Percentiles rank a stretch among this genome's conserved stretches.
Conservation (phyloP, 2,113 vertebrate genomes). For the Corythoichthys haematopterus region DNA sequence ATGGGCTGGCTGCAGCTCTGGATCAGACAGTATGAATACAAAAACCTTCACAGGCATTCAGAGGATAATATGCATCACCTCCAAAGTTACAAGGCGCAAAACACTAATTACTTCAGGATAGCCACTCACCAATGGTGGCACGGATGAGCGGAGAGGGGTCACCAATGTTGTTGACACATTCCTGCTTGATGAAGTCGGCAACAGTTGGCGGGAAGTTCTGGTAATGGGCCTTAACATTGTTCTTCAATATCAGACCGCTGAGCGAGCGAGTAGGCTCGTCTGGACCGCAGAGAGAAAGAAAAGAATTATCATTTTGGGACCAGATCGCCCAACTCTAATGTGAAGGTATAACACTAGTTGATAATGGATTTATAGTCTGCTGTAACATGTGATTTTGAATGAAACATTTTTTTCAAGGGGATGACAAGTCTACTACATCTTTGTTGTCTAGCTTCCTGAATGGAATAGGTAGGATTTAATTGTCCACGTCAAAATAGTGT, state of each 20-base stretch:
- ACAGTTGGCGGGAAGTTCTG: conserved; percentile 87
- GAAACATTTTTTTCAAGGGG: too few relatives aligned
- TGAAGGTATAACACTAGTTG: neutral
- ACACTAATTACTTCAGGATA: neutral
- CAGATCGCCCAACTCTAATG: too few relatives aligned
- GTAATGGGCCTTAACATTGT: conserved; percentile 95
- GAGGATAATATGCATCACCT: conserved; percentile 53
- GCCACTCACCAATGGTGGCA: conserved; percentile 82
- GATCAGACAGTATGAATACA: conserved; percentile 69
- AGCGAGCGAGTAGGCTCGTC: conserved; percentile 92
- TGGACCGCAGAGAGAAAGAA: conserved; percentile 27
- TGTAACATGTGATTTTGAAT: too few relatives aligned
- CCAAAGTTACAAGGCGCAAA: conserved; percentile 21
- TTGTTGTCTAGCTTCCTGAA: too few relatives aligned
- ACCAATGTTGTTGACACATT: conserved; percentile 91
- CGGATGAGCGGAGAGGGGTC: conserved; percentile 89
- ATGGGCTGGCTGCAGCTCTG: conserved; percentile 14
- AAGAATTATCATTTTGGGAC: neutral
- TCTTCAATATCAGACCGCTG: conserved; percentile 91
- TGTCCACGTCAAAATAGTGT: too few relatives aligned
- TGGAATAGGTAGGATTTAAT: too few relatives aligned
- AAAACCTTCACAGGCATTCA: conserved; percentile 50
- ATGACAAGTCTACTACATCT: too few relatives aligned
- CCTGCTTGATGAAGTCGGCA: conserved; percentile 91
- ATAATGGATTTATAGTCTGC: too few relatives aligned